Percentiles rank a stretch among this genome's conserved stretches.
phyloP scores from a whole-genome alignment of 2,113 vertebrate genomes.

The Pseudolaguvia tuberculata region DNA sequence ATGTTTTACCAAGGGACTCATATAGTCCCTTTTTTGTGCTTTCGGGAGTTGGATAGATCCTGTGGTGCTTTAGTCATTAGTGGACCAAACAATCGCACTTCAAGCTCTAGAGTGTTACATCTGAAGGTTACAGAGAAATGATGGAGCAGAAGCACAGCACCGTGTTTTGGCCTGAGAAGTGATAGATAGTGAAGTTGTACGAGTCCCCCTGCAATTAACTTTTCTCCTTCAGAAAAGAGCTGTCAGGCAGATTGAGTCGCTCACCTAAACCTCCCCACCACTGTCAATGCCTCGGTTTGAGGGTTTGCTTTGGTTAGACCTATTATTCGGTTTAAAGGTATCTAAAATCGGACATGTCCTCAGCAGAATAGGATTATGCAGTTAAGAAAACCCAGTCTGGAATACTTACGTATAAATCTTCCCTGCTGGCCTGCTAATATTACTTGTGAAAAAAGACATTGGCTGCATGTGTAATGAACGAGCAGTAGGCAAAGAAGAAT shows the following conservation, averaged over 20 bases:
- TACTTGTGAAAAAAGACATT: neutral
- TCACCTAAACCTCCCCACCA: conserved; percentile 10
- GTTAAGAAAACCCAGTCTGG: neutral
- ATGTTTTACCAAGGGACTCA: neutral
- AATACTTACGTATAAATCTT: neutral
- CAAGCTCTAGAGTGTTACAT: neutral
- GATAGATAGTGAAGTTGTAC: conserved; percentile 13
- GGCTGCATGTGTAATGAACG: neutral
- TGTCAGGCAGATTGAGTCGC: conserved; percentile 69
- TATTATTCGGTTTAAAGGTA: neutral
- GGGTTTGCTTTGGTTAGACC: conserved; percentile 57
- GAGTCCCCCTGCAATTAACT: conserved; percentile 63
- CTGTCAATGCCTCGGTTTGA: conserved; percentile 54
- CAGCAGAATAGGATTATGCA: neutral
- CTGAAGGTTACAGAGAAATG: conserved; percentile 19
- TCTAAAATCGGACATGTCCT: neutral
- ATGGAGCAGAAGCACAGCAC: neutral
- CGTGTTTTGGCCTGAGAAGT: neutral
- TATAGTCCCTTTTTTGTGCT: neutral
- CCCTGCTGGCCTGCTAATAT: neutral
- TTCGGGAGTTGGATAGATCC: neutral
- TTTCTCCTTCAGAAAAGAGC: conserved; percentile 61
- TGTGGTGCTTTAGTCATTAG: neutral
- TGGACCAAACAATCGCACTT: neutral
- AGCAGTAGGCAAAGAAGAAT: too few species aligned